Percentiles rank a stretch among this genome's conserved stretches.
phyloP scores from a whole-genome alignment of 2,797 vertebrate species.

The Echeneis naucrates region DNA sequence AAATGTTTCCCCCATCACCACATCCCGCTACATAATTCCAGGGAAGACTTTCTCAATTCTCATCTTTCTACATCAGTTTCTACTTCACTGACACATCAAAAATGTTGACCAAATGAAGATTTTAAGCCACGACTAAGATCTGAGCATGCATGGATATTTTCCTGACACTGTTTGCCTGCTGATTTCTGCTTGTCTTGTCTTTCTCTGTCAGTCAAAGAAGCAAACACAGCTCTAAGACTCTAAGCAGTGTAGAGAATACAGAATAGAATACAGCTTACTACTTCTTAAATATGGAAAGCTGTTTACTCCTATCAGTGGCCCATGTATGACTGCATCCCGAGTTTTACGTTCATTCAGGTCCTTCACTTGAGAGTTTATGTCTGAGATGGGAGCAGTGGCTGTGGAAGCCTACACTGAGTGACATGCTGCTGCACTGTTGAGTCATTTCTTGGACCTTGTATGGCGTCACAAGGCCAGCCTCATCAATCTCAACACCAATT shows the following conservation, averaged over 20 bases:
- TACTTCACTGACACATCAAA: background rate
- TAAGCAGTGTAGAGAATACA: background rate
- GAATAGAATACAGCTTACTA: background rate
- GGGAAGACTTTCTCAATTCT: slow-evolving; percentile 22
- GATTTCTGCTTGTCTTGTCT: background rate
- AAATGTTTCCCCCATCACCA: slow-evolving; percentile 13
- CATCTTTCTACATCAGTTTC: background rate
- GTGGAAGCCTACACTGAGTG: slow-evolving; percentile 6
- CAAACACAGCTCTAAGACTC: slow-evolving; percentile 12
- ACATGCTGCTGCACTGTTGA: slow-evolving; percentile 25
- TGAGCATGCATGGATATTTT: slow-evolving; percentile 4
- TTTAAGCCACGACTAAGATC: background rate
- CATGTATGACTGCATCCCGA: slow-evolving; percentile 12
- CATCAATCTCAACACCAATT: background rate
- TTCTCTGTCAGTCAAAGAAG: background rate
- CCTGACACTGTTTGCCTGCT: slow-evolving; percentile 1
- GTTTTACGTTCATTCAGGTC: slow-evolving; percentile 13
- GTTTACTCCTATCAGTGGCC: slow-evolving; percentile 11
- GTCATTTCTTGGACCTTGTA: slow-evolving; percentile 11
- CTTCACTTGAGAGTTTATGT: slow-evolving; percentile 25
- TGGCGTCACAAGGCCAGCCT: slow-evolving; percentile 11
- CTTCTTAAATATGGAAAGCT: background rate
- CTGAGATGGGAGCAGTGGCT: background rate
- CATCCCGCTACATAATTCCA: slow-evolving; percentile 5
- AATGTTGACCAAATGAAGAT: background rate